Percentiles rank a stretch among this genome's conserved stretches.
phyloP scores from a whole-genome alignment of 2,113 vertebrate species.

The Odontesthes bonariensis region DNA sequence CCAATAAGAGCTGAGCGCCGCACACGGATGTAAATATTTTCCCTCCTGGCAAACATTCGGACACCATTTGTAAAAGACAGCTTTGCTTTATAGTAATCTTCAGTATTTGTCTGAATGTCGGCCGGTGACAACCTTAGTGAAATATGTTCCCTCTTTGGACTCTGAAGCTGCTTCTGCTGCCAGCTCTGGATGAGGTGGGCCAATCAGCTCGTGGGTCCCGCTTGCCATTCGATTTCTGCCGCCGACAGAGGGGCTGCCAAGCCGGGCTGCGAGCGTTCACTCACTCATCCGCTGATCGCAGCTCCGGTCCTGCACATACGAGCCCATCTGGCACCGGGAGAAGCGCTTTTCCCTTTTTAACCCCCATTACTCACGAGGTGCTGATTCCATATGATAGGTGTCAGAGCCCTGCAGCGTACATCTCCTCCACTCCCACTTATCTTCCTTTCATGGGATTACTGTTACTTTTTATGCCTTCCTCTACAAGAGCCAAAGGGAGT shows the following conservation, averaged over 20 bases:
- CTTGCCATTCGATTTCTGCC: conserved; percentile 45
- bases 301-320: conserved; percentile 28
- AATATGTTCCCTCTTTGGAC: conserved; percentile 21
- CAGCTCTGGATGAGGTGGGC: conserved; percentile 31
- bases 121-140: conserved; percentile 13
- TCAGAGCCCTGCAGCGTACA: conserved; percentile 60
- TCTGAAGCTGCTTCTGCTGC: conserved; percentile 19
- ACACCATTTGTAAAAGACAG: conserved; percentile 28
- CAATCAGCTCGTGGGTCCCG: conserved; percentile 39
- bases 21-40: conserved; percentile 16
- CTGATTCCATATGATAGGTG: conserved; percentile 75
- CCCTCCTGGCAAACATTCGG: conserved; percentile 28
- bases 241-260: neutral
- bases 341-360: conserved; percentile 68
- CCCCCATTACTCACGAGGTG: conserved; percentile 71
- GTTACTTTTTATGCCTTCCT: conserved; percentile 10
- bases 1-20: neutral
- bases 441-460: conserved; percentile 65
- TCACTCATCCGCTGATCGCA: conserved; percentile 42
- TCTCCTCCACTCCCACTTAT: conserved; percentile 61
- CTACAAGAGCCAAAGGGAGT: conserved; percentile 27
- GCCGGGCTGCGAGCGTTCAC: conserved; percentile 28
- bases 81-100: conserved; percentile 49
- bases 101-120: conserved; percentile 44
- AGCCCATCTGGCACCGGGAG: conserved; percentile 63